Evolutionary conservation across 2,888 invertebrate genomes (phyloP).

Genomic region (Nemoura dubitans): DNA sequence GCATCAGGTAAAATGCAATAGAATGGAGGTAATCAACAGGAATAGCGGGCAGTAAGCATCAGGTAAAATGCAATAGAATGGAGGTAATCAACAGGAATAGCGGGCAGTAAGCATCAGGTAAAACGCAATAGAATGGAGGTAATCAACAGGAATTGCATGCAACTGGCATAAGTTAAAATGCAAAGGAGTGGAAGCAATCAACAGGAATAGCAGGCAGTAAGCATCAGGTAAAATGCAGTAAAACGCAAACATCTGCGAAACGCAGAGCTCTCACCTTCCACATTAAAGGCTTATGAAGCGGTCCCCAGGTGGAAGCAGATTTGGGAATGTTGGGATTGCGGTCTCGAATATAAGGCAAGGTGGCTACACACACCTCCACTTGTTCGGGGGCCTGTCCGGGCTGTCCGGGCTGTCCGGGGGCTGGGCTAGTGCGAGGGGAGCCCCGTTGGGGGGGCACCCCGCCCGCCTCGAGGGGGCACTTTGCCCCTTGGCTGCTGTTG

Average conservation of each 20-base stretch:
- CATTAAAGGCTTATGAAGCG: slow-evolving; percentile 70
- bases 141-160: too few relatives aligned
- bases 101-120: too few relatives aligned
- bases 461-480: slow-evolving; percentile 43
- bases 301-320: slow-evolving; percentile 71
- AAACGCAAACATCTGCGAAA: too few relatives aligned
- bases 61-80: too few relatives aligned
- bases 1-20: too few relatives aligned
- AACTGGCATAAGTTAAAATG: too few relatives aligned
- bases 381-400: slow-evolving; percentile 51
- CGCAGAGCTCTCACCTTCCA: slow-evolving; percentile 75
- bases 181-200: too few relatives aligned
- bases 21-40: too few relatives aligned
- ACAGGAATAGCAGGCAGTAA: slow-evolving; percentile 1
- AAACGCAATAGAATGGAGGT: too few relatives aligned
- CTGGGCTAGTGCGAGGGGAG: slow-evolving; percentile 47
- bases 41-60: too few relatives aligned
- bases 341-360: slow-evolving; percentile 62
- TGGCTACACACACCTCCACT: slow-evolving; percentile 55
- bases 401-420: slow-evolving; percentile 50
- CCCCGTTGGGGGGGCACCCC: slow-evolving; percentile 46
- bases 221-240: slow-evolving; percentile 50
- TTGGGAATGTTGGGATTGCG: slow-evolving; percentile 67
- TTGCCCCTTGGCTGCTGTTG: slow-evolving; percentile 43
- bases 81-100: too few relatives aligned